Evolutionary conservation across 2,113 vertebrate species (phyloP).

Genomic region (Sapayoa aenigma): DNA sequence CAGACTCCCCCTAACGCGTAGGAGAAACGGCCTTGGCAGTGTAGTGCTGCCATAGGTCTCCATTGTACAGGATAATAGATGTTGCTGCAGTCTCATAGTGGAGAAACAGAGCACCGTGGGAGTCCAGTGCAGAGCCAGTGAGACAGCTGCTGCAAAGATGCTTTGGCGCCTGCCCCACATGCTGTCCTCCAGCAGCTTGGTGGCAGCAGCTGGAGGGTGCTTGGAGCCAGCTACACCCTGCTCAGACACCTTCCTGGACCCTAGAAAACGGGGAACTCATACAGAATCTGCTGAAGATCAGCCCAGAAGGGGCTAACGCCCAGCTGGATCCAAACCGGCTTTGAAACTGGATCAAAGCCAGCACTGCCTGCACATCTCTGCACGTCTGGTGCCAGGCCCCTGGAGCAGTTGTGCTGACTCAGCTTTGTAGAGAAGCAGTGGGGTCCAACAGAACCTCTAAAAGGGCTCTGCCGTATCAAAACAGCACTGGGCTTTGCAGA

Average conservation of each 20-base stretch:
- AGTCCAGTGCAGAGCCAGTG: background rate
- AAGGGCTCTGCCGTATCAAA: background rate
- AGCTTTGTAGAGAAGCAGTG: background rate
- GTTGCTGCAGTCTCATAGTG: background rate
- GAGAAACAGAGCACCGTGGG: background rate
- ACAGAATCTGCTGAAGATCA: background rate
- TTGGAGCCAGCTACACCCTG: background rate
- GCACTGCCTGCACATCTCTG: background rate
- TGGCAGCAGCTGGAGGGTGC: background rate
- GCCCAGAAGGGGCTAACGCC: background rate
- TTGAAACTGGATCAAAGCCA: background rate
- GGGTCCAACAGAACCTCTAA: background rate
- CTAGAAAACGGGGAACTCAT: background rate
- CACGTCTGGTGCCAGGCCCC: background rate
- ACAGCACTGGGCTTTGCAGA: background rate
- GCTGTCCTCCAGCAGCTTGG: background rate
- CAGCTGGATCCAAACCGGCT: background rate
- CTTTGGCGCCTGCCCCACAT: background rate
- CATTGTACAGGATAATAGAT: background rate
- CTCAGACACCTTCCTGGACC: background rate
- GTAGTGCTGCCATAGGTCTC: background rate
- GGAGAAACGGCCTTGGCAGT: background rate
- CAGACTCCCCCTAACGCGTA: rapidly evolving
- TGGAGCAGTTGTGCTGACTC: background rate
- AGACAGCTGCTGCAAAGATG: background rate